These are phyloP conservation scores for Pachymerium ferrugineum DNA, from an alignment of 2,888 invertebrate genomes.

Conservation along the genomic window DNA sequence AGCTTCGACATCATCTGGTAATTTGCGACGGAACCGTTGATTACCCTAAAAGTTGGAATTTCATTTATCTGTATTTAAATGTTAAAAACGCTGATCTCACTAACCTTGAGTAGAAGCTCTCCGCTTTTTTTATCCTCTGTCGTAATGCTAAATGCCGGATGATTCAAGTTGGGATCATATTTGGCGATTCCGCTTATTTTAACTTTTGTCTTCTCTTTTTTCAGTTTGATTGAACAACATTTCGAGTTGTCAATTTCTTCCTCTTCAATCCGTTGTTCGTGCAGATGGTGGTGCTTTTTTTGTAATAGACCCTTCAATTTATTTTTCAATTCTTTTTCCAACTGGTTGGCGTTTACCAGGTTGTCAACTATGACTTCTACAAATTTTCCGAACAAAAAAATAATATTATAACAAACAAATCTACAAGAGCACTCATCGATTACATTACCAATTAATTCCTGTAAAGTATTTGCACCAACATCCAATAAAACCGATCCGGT, in stretches of 20 bases:
- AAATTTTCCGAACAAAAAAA: not conserved
- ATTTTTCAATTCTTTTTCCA: constrained; percentile 34
- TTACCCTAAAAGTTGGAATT: constrained; percentile 36
- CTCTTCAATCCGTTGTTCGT: constrained; percentile 36
- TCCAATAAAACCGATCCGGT: constrained; percentile 46
- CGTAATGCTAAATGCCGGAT: constrained; percentile 12
- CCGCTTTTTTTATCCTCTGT: constrained; percentile 10
- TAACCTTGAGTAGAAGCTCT: not conserved
- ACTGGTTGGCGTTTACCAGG: constrained; percentile 34
- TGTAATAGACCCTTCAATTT: constrained; percentile 34
- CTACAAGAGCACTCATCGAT: too few species aligned
- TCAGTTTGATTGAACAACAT: constrained; percentile 29
- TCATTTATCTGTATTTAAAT: not conserved
- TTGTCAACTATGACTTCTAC: constrained; percentile 36
- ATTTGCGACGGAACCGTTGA: constrained; percentile 40
- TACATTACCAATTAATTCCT: constrained; percentile 38
- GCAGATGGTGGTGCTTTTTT: constrained; percentile 39
- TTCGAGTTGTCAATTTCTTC: constrained; percentile 27
- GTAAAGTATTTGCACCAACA: constrained; percentile 40
- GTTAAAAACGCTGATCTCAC: too few species aligned
- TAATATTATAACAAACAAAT: not conserved
- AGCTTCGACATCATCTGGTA: constrained; percentile 41
- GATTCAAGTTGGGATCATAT: constrained; percentile 23
- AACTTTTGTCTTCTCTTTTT: constrained; percentile 34
- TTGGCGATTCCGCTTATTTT: not conserved